Base-by-base conservation (phyloP, 1,140 invertebrate genomes). In the Saccostrea echinata region DNA sequence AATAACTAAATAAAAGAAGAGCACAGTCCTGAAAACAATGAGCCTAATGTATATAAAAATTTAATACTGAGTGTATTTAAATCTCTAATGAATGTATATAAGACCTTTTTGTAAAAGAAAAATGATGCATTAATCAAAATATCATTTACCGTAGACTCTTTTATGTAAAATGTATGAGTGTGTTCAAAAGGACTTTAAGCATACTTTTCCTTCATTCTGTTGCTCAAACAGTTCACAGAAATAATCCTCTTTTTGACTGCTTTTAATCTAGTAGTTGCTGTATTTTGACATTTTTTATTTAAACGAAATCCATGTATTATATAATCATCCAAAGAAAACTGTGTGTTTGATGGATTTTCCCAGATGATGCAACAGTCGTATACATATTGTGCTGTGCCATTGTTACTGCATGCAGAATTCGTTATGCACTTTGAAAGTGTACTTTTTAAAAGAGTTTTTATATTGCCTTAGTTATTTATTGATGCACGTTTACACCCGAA, bases 381-480 rank as follows among this genome's bases (percentile, higher is more conserved):
- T 16, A 71, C 8, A 71, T 9, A 76, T 18, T 76, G 68, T 76
- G 24, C 24, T 33, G 27, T 16, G 3, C 27, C 2, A 30, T 16
- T 30, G 27, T 3, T 33, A n/a, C 57, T 64, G 21, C 57, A n/a
- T 64, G 8, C 1, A 9, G 16, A 24, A 21, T 76, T 30, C 13
- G 68, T 76, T 76, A 76, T 76, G 27, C 68, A 76, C 68, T 76
- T 33, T 30, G 30, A 33, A 76, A 76, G 68, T 76, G 68, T 76
- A 76, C 68, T 76, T 76, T 61, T 21, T 21, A n/a, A 61, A 21
- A 61, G 13, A 57, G 13, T 21, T 61, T 61, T 61, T 61, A 21
- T 21, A 21, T 21, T 18, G 2, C 4, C 18, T 21, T 61, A 16
- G n/a, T 6, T 21, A 61, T 61, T 61, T 61, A 43, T 61, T 61